Conservation (phyloP, 92 coral and sea anemone genomes). For the Siderastrea radians region DNA sequence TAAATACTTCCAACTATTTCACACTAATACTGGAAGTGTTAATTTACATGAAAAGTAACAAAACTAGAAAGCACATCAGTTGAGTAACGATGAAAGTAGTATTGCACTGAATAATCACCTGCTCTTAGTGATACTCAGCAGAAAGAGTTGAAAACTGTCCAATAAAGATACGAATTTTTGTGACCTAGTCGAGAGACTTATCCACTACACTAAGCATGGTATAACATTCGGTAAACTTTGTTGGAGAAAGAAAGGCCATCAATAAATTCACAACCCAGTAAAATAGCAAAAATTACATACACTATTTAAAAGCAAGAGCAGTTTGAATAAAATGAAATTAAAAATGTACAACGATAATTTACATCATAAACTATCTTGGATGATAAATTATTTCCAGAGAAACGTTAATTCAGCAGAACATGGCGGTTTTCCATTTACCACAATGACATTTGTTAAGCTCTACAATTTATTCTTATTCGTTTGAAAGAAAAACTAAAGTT, state of each 20-base stretch:
- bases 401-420: not conserved
- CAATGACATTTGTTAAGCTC: no score
- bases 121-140: no score
- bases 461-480: no score
- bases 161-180: no score
- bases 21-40: not conserved
- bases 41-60: not conserved
- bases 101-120: no score
- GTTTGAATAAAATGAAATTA: not conserved
- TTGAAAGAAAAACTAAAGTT: no score
- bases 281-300: not conserved
- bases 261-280: not conserved
- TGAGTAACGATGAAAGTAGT: not conserved
- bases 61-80: not conserved
- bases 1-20: not conserved
- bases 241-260: not conserved
- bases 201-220: no score
- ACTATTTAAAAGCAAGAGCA: not conserved
- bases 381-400: not conserved
- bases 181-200: no score
- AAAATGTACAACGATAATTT: not conserved
- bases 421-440: not conserved
- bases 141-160: no score
- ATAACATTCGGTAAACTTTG: no score
- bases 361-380: not conserved